Conservation (phyloP, 2,888 invertebrate genomes). For the Therioaphis trifolii region DNA sequence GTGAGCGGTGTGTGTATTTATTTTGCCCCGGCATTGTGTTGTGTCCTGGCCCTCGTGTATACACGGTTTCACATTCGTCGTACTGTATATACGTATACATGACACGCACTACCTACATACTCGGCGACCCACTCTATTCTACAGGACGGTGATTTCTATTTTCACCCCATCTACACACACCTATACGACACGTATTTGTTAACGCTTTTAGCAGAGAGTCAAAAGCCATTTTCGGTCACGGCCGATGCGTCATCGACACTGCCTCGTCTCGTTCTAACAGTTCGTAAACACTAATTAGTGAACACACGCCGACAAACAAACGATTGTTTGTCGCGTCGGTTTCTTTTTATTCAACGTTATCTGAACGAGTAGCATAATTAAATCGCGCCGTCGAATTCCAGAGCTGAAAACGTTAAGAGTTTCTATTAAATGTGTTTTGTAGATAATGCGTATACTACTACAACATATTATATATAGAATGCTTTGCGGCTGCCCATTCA, state of each 20-base stretch:
- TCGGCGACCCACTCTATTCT: background rate
- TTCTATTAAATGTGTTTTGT: too few relatives aligned
- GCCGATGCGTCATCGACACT: background rate
- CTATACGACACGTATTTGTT: background rate
- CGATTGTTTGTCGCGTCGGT: too few relatives aligned
- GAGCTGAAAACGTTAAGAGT: too few relatives aligned
- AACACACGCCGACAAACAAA: too few relatives aligned
- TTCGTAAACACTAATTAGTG: too few relatives aligned
- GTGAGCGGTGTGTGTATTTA: conserved; percentile 39
- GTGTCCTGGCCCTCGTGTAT: conserved; percentile 7
- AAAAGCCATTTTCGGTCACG: background rate
- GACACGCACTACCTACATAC: background rate
- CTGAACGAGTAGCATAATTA: too few relatives aligned
- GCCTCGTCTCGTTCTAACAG: too few relatives aligned
- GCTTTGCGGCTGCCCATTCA: too few relatives aligned
- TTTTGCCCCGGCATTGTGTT: conserved; percentile 27
- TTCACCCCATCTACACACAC: background rate
- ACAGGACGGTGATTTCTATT: conserved; percentile 4
- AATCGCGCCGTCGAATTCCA: too few relatives aligned
- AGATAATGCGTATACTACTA: too few relatives aligned
- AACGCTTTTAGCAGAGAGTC: background rate
- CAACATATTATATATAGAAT: background rate
- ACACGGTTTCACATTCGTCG: conserved; percentile 2
- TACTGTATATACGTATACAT: background rate
- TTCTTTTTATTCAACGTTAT: too few relatives aligned